phyloP scores from a whole-genome alignment of 2,113 vertebrate genomes.

The Nettapus auritus region DNA sequence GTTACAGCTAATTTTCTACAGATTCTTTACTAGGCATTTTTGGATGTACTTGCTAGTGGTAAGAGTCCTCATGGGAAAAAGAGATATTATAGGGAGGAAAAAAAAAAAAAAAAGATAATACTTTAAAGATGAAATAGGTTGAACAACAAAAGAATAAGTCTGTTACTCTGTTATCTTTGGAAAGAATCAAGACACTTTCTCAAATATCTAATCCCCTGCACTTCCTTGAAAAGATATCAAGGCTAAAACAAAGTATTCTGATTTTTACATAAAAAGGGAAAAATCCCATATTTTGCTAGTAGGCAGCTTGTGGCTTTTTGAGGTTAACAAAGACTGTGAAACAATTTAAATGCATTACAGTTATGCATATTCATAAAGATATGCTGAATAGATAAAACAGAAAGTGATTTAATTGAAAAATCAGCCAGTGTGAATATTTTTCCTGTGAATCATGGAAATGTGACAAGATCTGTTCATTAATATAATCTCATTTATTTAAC shows the following conservation, averaged over 20 bases:
- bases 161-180: constrained; percentile 17
- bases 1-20: constrained; percentile 43
- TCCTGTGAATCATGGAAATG: constrained; percentile 44
- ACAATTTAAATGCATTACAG: constrained; percentile 29
- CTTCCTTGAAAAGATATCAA: constrained; percentile 11
- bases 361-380: constrained; percentile 66
- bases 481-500: constrained; percentile 65
- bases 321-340: constrained; percentile 48
- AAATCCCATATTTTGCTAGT: neutral
- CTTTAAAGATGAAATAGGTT: constrained; percentile 6
- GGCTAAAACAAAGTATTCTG: constrained; percentile 17
- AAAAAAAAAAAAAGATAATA: neutral
- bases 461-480: constrained; percentile 69
- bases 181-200: constrained; percentile 32
- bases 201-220: constrained; percentile 10
- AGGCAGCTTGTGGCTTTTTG: constrained; percentile 49
- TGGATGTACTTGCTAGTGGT: neutral
- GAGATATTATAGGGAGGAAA: neutral
- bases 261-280: constrained; percentile 6
- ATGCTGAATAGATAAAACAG: constrained; percentile 48
- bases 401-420: constrained; percentile 72
- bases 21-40: neutral
- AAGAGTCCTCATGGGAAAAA: constrained; percentile 9
- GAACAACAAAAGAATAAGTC: neutral
- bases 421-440: constrained; percentile 56